phyloP scores from a whole-genome alignment of 1,140 invertebrate genomes.

The Holotrichia oblita region DNA sequence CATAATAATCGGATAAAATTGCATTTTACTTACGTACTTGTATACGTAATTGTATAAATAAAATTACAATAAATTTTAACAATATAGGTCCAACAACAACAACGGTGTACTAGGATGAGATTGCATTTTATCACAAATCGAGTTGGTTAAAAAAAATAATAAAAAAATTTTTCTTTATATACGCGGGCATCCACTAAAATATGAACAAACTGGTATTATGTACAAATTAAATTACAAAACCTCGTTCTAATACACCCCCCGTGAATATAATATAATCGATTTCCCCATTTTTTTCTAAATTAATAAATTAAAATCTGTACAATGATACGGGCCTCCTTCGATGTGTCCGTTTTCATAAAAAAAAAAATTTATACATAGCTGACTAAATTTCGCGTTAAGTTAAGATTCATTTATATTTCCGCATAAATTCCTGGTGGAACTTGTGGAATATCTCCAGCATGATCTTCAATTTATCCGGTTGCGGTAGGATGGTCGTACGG shows the following conservation, averaged over 20 bases:
- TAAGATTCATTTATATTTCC: conserved; percentile 73
- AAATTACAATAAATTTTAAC: neutral
- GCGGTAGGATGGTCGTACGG: conserved; percentile 87
- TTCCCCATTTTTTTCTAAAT: too few species aligned
- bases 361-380: too few species aligned
- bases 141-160: neutral
- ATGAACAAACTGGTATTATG: neutral
- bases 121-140: neutral
- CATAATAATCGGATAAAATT: too few species aligned
- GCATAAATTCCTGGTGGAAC: conserved; percentile 89
- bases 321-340: too few species aligned
- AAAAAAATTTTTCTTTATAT: neutral
- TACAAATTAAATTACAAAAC: neutral
- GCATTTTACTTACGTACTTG: too few species aligned
- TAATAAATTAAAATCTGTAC: too few species aligned
- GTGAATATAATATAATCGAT: too few species aligned
- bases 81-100: neutral
- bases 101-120: neutral
- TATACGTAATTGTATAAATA: too few species aligned
- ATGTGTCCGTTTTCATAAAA: too few species aligned
- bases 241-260: conserved; percentile 4
- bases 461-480: conserved; percentile 81
- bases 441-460: conserved; percentile 87
- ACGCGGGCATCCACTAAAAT: neutral
- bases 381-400: neutral